Evolutionary conservation across 2,113 vertebrate genomes (phyloP).

Genomic region (Phyllopteryx taeniolatus): DNA sequence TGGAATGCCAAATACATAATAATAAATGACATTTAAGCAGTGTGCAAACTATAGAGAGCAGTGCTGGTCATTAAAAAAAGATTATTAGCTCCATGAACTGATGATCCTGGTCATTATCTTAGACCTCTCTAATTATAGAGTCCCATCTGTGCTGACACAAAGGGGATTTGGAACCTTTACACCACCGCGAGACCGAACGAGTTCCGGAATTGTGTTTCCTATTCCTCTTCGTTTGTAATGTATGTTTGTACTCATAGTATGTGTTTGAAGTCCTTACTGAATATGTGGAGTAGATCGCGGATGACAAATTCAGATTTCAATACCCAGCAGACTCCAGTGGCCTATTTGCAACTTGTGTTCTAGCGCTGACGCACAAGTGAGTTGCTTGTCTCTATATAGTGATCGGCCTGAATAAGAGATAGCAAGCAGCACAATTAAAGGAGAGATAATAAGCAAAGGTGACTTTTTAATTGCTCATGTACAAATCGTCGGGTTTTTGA

Average conservation of each 20-base stretch:
- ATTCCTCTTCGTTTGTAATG: neutral
- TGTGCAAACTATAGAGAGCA: neutral
- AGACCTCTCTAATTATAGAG: constrained; percentile 40
- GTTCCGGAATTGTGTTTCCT: neutral
- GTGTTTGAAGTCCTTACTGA: neutral
- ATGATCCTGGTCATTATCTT: constrained; percentile 33
- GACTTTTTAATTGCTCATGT: constrained; percentile 10
- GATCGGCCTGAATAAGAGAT: constrained; percentile 36
- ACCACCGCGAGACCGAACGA: constrained; percentile 21
- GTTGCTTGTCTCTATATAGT: constrained; percentile 23
- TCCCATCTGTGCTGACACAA: constrained; percentile 42
- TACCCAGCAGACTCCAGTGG: constrained; percentile 32
- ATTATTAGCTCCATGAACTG: constrained; percentile 7
- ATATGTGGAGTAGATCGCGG: neutral
- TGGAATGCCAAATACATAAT: neutral
- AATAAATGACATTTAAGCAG: neutral
- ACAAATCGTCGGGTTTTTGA: too few species aligned
- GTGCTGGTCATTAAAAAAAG: neutral
- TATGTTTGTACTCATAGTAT: neutral
- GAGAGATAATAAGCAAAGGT: constrained; percentile 15
- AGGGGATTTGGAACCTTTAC: constrained; percentile 43
- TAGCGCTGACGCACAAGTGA: constrained; percentile 22
- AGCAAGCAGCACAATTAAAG: neutral
- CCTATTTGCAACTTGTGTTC: constrained; percentile 47
- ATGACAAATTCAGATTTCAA: neutral